phyloP scores from a whole-genome alignment of 2,113 vertebrate species.

The Passer domesticus region DNA sequence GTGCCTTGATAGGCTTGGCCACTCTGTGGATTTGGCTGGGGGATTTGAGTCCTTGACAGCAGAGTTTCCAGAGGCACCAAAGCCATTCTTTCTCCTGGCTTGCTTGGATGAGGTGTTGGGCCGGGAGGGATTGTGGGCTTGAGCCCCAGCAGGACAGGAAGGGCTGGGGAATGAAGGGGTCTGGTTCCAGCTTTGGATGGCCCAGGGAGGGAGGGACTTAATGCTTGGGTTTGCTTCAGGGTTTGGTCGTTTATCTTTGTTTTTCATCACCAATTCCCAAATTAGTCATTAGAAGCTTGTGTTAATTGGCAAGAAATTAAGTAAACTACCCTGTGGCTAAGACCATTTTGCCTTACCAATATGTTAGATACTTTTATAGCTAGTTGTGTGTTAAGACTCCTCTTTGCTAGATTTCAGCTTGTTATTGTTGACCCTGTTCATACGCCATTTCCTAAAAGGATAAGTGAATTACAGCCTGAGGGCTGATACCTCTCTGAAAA shows the following conservation, averaged over 20 bases:
- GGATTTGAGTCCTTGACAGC: neutral
- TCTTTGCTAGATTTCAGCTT: neutral
- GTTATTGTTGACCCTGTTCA: neutral
- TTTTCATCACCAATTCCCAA: neutral
- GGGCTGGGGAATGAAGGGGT: accelerated
- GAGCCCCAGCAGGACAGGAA: accelerated
- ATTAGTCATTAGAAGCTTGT: neutral
- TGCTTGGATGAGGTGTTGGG: neutral
- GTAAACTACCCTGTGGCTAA: neutral
- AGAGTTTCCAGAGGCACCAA: neutral
- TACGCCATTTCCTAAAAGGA: neutral
- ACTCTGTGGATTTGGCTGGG: neutral
- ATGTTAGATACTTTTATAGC: neutral
- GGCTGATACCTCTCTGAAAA: neutral
- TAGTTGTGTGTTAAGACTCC: neutral
- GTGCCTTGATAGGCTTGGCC: neutral
- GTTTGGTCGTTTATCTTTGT: neutral
- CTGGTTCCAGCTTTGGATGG: accelerated
- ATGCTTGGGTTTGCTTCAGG: neutral
- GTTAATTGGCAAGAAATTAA: slow-evolving; percentile 14
- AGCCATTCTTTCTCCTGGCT: neutral
- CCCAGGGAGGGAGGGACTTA: too few species aligned
- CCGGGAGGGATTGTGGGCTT: neutral
- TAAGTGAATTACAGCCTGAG: neutral
- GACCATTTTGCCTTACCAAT: accelerated